Evolutionary conservation across 2,888 invertebrate genomes (phyloP), one percentile per base, ranked within the genome.

Genomic region (Clanis bilineata): DNA sequence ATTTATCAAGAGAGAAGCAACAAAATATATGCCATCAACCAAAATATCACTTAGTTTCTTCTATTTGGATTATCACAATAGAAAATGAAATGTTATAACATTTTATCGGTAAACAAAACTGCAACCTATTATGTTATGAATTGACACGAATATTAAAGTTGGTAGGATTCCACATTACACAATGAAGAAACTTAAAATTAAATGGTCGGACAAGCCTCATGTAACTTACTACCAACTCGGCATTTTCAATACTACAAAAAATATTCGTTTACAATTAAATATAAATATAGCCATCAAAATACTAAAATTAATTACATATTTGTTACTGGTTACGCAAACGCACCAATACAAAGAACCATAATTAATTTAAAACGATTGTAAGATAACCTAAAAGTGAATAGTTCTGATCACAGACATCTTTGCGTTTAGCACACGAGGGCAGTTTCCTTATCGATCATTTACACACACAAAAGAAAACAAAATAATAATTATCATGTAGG

Each of bases 11-110:
- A 83, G 79, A 80, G 77, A 88, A 86, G 83, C 84, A 89, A 89
- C 84, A 86, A 88, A 87, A 86, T 83, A 85, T 82, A 87, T 67
- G 77, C 82, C 82, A 82, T 79, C 82, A 88, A 89, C 85, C 85
- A 85, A 87, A 86, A 85, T 87, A 88, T 88, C 86, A 88, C 87
- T 85, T 83, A 76, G 70, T 70, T 78, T 79, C 76, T 66, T 62
- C 64, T 73, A 68, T 68, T 77, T 74, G 76, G 73, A 76, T 73
- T 86, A 90, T 93, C 87, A 93, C 90, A 91, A 84, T 84, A 75
- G 69, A 83, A 85, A 36, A 82, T 79, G 79, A 85, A 86, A 82
- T 83, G 84, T 73, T 67, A 28, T 60, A 63, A 66, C 64, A 66
- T 65, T 61, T 63, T 61, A 64, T 58, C 62, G 61, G 60, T 57